These are phyloP conservation scores for Poeciliopsis turrubarensis DNA, from an alignment of 2,113 vertebrate species.

Conservation along the genomic window DNA sequence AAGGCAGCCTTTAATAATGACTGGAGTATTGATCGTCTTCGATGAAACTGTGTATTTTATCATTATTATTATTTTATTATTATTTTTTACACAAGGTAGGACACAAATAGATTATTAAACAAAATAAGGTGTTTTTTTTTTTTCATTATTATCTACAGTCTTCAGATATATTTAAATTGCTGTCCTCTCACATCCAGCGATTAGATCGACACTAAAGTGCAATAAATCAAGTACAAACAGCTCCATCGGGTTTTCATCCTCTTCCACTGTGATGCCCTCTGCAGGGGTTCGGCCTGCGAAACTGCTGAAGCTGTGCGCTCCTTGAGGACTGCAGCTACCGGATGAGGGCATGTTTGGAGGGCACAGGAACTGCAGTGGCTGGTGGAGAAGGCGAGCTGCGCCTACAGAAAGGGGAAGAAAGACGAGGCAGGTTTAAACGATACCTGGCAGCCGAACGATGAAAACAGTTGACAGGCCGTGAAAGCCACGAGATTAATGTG, in stretches of 20 bases:
- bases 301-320: slow-evolving; percentile 71
- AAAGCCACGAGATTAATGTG: neutral
- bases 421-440: slow-evolving; percentile 10
- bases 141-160: neutral
- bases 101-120: slow-evolving; percentile 10
- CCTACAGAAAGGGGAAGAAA: slow-evolving; percentile 20
- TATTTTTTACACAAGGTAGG: slow-evolving; percentile 39
- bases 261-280: slow-evolving; percentile 43
- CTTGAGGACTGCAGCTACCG: slow-evolving; percentile 66
- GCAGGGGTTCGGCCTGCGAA: slow-evolving; percentile 58
- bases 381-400: slow-evolving; percentile 26
- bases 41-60: slow-evolving; percentile 52
- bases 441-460: neutral
- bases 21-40: slow-evolving; percentile 51
- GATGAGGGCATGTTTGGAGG: slow-evolving; percentile 64
- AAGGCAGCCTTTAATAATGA: slow-evolving; percentile 15
- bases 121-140: slow-evolving; percentile 3
- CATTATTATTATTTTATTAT: slow-evolving; percentile 6
- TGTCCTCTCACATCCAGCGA: neutral
- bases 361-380: slow-evolving; percentile 67
- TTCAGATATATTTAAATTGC: neutral
- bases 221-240: slow-evolving; percentile 17
- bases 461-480: neutral
- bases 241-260: slow-evolving; percentile 34
- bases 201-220: neutral